These are phyloP conservation scores for Gallirallus australis DNA, from an alignment of 2,797 vertebrate species.

Conservation along the genomic window DNA sequence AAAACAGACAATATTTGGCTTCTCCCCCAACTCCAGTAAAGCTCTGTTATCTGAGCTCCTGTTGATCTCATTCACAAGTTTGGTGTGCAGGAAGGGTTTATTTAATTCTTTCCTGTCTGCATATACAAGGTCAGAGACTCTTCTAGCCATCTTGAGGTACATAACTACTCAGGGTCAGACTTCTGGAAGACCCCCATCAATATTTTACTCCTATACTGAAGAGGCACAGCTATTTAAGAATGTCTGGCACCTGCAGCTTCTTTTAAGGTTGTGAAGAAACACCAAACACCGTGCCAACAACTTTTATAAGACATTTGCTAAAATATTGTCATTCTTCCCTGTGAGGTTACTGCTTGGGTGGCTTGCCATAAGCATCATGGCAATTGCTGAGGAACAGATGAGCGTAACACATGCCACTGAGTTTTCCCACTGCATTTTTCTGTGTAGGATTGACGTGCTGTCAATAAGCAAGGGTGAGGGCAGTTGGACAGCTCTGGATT, in stretches of 20 bases:
- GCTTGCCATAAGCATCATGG: neutral
- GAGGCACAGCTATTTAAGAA: neutral
- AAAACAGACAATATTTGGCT: neutral
- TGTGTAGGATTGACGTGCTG: neutral
- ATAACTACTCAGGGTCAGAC: neutral
- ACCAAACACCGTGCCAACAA: neutral
- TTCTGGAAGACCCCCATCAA: neutral
- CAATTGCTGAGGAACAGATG: neutral
- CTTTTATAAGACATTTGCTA: neutral
- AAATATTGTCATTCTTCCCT: neutral
- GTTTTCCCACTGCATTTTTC: neutral
- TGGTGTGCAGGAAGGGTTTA: neutral
- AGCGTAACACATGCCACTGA: neutral
- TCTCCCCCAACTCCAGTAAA: neutral
- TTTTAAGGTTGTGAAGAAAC: neutral
- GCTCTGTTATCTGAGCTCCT: neutral
- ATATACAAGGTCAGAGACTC: neutral
- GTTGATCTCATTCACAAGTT: neutral
- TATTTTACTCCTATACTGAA: neutral
- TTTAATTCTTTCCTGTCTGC: neutral
- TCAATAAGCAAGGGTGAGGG: neutral
- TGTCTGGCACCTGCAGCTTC: neutral
- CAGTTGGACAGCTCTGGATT: neutral
- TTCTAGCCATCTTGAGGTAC: neutral
- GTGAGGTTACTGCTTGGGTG: neutral